Percentiles rank a stretch among this genome's conserved stretches.
Evolutionary conservation across 2,797 vertebrate species (phyloP).

Genomic region (Nasua narica): DNA sequence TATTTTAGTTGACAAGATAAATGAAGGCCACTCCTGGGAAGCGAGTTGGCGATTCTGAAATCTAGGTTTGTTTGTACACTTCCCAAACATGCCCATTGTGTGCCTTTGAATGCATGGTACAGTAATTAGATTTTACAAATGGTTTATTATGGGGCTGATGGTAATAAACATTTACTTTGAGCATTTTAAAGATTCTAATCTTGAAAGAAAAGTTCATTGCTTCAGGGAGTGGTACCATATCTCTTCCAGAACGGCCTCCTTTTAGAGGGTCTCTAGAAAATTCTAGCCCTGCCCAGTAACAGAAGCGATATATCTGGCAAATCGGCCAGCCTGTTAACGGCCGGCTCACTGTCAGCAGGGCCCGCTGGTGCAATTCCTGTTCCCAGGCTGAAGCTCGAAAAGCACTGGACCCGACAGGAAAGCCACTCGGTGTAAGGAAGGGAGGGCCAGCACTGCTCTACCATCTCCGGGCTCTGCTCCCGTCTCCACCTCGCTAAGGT

Average conservation of each 20-base stretch:
- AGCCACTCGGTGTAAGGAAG: neutral
- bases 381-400: neutral
- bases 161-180: conserved; percentile 54
- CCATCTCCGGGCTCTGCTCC: neutral
- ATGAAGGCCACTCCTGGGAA: conserved; percentile 46
- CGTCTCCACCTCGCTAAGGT: neutral
- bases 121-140: conserved; percentile 52
- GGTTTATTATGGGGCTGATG: conserved; percentile 21
- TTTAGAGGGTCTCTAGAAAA: conserved; percentile 19
- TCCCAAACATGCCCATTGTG: conserved; percentile 71
- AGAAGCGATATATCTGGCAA: neutral
- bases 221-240: neutral
- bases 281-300: neutral
- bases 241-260: conserved; percentile 8
- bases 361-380: neutral
- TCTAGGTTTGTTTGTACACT: conserved; percentile 62
- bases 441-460: neutral
- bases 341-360: neutral
- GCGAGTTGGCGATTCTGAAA: conserved; percentile 44
- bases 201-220: conserved; percentile 37
- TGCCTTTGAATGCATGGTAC: conserved; percentile 51
- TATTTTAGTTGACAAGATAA: conserved; percentile 72
- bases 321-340: neutral
- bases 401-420: neutral
- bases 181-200: conserved; percentile 64